Conservation (phyloP, 2,113 vertebrate species). For the Albula goreensis region DNA sequence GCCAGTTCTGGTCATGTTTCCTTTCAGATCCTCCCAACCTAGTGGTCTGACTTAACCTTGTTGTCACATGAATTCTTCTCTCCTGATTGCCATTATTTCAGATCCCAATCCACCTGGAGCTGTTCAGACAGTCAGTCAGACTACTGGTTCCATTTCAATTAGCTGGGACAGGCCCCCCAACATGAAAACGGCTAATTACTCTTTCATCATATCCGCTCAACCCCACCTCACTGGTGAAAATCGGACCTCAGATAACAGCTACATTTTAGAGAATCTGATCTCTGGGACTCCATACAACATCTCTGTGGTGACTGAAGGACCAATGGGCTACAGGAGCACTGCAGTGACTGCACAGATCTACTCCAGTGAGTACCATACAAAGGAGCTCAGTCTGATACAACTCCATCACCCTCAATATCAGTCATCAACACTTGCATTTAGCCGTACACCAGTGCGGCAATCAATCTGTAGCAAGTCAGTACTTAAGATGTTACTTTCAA, state of each 20-base stretch:
- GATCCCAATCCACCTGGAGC: conserved; percentile 19
- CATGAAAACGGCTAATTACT: not conserved
- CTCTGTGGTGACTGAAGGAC: conserved; percentile 54
- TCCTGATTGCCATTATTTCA: conserved; percentile 3
- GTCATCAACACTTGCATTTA: too few relatives aligned
- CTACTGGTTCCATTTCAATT: conserved; percentile 12
- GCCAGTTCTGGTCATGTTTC: too few relatives aligned
- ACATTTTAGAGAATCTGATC: conserved; percentile 17
- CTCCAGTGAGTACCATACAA: conserved; percentile 58
- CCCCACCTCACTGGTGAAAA: not conserved
- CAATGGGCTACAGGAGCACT: conserved; percentile 40
- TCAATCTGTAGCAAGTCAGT: too few relatives aligned
- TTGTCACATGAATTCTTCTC: not conserved
- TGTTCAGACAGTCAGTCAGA: not conserved
- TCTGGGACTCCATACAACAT: conserved; percentile 62
- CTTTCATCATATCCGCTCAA: not conserved
- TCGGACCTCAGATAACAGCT: not conserved
- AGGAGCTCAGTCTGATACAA: not conserved
- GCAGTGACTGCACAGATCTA: conserved; percentile 16
- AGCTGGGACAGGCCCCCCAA: conserved; percentile 12
- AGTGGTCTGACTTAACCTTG: not conserved
- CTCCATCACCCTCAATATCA: not conserved
- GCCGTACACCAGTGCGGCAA: too few relatives aligned
- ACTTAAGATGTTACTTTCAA: too few relatives aligned
- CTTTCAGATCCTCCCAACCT: not conserved